phyloP scores from a whole-genome alignment of 2,113 vertebrate genomes.

The Rafetus swinhoei region DNA sequence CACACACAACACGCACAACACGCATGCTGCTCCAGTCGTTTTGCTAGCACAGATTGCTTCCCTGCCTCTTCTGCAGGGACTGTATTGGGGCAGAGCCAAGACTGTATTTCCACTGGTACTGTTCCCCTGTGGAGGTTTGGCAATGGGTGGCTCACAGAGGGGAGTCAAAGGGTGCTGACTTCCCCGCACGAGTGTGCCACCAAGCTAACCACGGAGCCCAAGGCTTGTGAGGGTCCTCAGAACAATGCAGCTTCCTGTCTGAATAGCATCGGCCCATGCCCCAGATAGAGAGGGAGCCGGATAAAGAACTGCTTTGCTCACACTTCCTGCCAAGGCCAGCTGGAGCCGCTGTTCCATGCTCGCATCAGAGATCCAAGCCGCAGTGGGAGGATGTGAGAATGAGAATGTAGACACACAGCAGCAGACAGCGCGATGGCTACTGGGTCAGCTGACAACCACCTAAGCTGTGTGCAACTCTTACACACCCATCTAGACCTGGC shows the following conservation, averaged over 20 bases:
- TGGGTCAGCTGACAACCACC: not conserved
- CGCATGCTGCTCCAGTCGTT: not conserved
- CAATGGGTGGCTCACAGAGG: not conserved
- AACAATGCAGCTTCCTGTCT: not conserved
- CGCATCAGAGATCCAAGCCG: not conserved
- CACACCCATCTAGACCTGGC: not conserved
- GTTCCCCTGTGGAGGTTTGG: not conserved
- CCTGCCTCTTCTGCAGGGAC: not conserved
- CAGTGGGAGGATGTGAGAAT: accelerated
- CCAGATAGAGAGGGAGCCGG: not conserved
- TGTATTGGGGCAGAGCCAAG: not conserved
- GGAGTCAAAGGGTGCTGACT: not conserved
- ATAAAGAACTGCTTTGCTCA: not conserved
- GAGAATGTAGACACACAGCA: not conserved
- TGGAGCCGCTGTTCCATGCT: not conserved
- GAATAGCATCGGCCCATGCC: accelerated
- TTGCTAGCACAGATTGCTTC: not conserved
- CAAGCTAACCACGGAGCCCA: not conserved
- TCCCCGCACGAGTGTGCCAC: not conserved
- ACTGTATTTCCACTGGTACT: not conserved
- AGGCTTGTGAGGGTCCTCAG: not conserved
- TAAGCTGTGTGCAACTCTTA: not conserved
- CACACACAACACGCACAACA: too few species aligned
- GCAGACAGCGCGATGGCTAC: not conserved
- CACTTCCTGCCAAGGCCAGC: not conserved